A percentile compares a stretch with the other conserved stretches of the same genome.
These are phyloP conservation scores for Stegastes partitus DNA, from an alignment of 2,113 vertebrate species.

Conservation along the genomic window DNA sequence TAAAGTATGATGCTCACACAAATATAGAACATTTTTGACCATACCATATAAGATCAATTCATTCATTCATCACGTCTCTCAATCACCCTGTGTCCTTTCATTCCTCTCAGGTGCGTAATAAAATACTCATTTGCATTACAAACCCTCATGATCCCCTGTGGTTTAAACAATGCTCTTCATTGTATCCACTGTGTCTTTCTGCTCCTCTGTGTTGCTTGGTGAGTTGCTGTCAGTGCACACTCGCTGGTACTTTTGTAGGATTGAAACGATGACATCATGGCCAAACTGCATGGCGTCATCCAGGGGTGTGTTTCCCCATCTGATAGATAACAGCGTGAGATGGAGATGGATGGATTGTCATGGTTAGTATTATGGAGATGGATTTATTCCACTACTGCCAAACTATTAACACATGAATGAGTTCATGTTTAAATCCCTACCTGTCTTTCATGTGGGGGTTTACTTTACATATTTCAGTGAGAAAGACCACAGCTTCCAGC, in stretches of 20 bases:
- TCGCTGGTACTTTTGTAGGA: conserved; percentile 87
- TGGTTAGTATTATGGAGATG: conserved; percentile 4
- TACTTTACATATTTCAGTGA: conserved; percentile 89
- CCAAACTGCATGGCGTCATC: conserved; percentile 90
- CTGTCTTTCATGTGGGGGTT: conserved; percentile 90
- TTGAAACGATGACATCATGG: conserved; percentile 82
- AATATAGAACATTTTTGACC: background rate
- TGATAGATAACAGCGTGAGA: conserved; percentile 56
- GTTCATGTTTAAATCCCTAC: conserved; percentile 61
- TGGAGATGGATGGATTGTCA: conserved; percentile 10
- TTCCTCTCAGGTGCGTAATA: conserved; percentile 7
- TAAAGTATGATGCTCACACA: background rate
- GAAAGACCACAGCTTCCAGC: conserved; percentile 87
- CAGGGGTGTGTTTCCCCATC: conserved; percentile 91
- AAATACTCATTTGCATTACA: conserved; percentile 1
- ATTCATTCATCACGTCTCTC: conserved; percentile 25
- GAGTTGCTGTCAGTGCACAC: conserved; percentile 59
- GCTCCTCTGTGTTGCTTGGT: conserved; percentile 72
- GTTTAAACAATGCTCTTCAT: conserved; percentile 85
- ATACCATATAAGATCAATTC: conserved; percentile 12
- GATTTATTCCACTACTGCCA: background rate
- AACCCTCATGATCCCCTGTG: background rate
- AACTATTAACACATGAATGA: background rate
- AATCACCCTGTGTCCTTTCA: conserved; percentile 28
- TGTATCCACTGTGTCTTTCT: conserved; percentile 78